These are phyloP conservation scores for Hemibagrus wyckioides DNA, from an alignment of 2,113 vertebrate genomes.

Conservation along the genomic window DNA sequence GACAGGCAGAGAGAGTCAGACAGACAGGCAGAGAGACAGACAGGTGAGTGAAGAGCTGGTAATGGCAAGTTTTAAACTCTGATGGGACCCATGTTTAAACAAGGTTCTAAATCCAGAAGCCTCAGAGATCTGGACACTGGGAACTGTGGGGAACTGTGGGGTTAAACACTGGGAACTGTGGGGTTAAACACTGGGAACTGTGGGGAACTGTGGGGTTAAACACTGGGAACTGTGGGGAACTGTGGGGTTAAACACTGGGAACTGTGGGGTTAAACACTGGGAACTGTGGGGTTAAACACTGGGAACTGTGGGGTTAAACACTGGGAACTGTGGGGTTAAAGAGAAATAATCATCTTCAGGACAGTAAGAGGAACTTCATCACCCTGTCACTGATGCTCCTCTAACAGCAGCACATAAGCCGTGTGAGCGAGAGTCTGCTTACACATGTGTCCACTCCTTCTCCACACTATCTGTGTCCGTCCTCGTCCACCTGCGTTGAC, in stretches of 20 bases:
- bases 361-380: not conserved
- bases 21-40: too few relatives aligned
- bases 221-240: too few relatives aligned
- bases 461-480: constrained; percentile 38
- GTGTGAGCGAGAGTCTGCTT: constrained; percentile 13
- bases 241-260: not conserved
- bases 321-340: not conserved
- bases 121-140: not conserved
- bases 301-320: too few relatives aligned
- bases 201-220: too few relatives aligned
- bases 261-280: not conserved
- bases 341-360: not conserved
- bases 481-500: constrained; percentile 55
- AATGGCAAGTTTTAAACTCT: not conserved
- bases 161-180: too few relatives aligned
- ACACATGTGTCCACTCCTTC: constrained; percentile 40
- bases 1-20: too few relatives aligned
- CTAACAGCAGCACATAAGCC: not conserved
- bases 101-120: not conserved
- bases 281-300: too few relatives aligned
- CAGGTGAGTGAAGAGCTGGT: too few relatives aligned
- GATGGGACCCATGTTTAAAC: not conserved
- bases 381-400: not conserved
- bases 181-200: too few relatives aligned
- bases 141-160: too few relatives aligned